Percentiles rank a stretch among this genome's conserved stretches.
Evolutionary conservation across 2,797 vertebrate species (phyloP).

Genomic region (Peromyscus eremicus): DNA sequence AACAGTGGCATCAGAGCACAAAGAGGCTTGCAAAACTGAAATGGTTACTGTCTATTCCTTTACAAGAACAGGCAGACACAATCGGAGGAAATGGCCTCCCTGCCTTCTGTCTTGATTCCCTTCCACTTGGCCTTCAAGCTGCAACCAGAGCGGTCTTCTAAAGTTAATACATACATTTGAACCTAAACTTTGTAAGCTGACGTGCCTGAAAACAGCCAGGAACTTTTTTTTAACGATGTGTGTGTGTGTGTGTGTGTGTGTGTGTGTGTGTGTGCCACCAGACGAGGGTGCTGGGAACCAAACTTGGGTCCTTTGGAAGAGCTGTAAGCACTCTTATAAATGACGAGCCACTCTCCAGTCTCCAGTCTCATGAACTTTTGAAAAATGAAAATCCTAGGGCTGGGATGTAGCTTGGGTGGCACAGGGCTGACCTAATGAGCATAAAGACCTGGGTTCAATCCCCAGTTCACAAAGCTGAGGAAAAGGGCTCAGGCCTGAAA

Average conservation of each 20-base stretch:
- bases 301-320: background rate
- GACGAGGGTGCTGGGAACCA: background rate
- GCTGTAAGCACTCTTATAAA: background rate
- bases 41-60: constrained; percentile 21
- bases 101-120: background rate
- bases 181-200: constrained; percentile 11
- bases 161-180: constrained; percentile 3
- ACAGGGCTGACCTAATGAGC: background rate
- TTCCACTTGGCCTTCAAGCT: constrained; percentile 24
- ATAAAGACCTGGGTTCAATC: background rate
- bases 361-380: background rate
- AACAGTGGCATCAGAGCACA: background rate
- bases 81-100: background rate
- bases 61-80: background rate
- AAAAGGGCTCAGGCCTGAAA: background rate
- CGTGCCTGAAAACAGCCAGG: constrained; percentile 8
- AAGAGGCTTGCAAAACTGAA: background rate
- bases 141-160: background rate
- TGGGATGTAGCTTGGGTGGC: background rate
- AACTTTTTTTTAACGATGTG: background rate
- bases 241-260: background rate
- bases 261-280: background rate
- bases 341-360: background rate
- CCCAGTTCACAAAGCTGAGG: background rate
- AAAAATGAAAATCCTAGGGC: constrained; percentile 28